phyloP scores from a whole-genome alignment of 2,797 vertebrate genomes.

The Tinamus major region DNA sequence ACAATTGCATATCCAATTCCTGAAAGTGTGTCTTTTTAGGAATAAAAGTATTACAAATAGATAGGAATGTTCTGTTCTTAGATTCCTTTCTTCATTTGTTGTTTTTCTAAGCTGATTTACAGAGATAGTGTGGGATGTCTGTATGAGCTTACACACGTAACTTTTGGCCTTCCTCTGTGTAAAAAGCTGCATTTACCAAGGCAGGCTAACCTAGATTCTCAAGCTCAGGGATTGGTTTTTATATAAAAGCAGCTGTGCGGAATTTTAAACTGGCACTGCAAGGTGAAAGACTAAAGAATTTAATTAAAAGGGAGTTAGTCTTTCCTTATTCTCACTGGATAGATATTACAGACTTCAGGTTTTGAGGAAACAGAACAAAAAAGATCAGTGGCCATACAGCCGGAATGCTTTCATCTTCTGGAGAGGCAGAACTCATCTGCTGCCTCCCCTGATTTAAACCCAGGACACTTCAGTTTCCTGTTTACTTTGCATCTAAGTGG shows the following conservation, averaged over 20 bases:
- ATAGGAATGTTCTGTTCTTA: not conserved
- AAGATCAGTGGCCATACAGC: not conserved
- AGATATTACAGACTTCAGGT: conserved; percentile 11
- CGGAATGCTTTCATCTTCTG: conserved; percentile 38
- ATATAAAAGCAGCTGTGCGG: not conserved
- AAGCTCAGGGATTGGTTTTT: conserved; percentile 15
- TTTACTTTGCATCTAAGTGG: conserved; percentile 62
- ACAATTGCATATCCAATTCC: not conserved
- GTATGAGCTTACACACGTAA: conserved; percentile 20
- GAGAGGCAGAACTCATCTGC: conserved; percentile 49
- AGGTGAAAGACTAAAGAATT: conserved; percentile 18
- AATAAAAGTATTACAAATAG: not conserved
- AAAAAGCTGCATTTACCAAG: not conserved
- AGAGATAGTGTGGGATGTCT: conserved; percentile 33
- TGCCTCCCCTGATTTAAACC: conserved; percentile 60
- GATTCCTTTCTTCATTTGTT: conserved; percentile 4
- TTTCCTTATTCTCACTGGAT: not conserved
- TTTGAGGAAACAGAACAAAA: conserved; percentile 31
- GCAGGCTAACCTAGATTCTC: not conserved
- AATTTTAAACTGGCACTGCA: not conserved
- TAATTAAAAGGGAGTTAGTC: conserved; percentile 23
- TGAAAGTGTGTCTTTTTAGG: conserved; percentile 19
- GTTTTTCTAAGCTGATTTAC: conserved; percentile 25
- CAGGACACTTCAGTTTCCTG: conserved; percentile 66
- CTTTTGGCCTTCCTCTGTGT: not conserved